phyloP scores from a whole-genome alignment of 1,140 invertebrate genomes.

The Drosophila parvula region DNA sequence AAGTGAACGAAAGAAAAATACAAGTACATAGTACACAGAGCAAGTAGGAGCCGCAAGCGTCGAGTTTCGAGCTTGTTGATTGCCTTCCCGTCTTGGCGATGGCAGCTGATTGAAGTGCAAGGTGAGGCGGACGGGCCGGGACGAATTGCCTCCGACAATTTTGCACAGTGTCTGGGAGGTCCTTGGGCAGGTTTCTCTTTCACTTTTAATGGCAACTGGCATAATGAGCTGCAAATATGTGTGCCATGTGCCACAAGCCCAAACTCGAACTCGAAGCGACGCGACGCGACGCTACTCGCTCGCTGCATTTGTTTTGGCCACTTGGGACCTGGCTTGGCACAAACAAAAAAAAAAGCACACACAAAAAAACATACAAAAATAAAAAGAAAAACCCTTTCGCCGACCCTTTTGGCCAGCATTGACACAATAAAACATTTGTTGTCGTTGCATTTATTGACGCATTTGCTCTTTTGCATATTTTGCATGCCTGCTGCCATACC shows the following conservation, averaged over 20 bases:
- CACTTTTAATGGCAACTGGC: slow-evolving; percentile 74
- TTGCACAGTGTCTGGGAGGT: slow-evolving; percentile 40
- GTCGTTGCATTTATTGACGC: slow-evolving; percentile 79
- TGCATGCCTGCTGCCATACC: slow-evolving; percentile 20
- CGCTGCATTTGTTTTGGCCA: slow-evolving; percentile 63
- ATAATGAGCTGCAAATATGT: slow-evolving; percentile 71
- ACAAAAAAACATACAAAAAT: neutral
- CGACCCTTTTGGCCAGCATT: slow-evolving; percentile 61
- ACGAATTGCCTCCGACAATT: slow-evolving; percentile 44
- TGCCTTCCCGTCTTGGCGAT: slow-evolving; percentile 41
- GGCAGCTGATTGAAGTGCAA: slow-evolving; percentile 72
- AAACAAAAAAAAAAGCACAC: neutral
- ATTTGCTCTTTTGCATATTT: slow-evolving; percentile 78
- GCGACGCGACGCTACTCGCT: slow-evolving; percentile 15
- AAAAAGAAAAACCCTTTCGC: neutral
- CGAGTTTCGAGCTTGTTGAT: slow-evolving; percentile 58
- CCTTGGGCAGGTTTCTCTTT: slow-evolving; percentile 51
- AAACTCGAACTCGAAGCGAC: slow-evolving; percentile 30
- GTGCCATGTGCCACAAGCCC: slow-evolving; percentile 40
- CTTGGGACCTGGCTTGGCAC: slow-evolving; percentile 45
- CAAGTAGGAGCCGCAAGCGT: slow-evolving; percentile 29
- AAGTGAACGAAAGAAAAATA: slow-evolving; percentile 8
- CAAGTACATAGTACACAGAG: slow-evolving; percentile 14
- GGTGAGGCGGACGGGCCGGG: slow-evolving; percentile 31
- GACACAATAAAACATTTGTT: slow-evolving; percentile 76